A percentile compares a stretch with the other conserved stretches of the same genome.
phyloP scores from a whole-genome alignment of 1,140 invertebrate genomes.

The Popillia japonica region DNA sequence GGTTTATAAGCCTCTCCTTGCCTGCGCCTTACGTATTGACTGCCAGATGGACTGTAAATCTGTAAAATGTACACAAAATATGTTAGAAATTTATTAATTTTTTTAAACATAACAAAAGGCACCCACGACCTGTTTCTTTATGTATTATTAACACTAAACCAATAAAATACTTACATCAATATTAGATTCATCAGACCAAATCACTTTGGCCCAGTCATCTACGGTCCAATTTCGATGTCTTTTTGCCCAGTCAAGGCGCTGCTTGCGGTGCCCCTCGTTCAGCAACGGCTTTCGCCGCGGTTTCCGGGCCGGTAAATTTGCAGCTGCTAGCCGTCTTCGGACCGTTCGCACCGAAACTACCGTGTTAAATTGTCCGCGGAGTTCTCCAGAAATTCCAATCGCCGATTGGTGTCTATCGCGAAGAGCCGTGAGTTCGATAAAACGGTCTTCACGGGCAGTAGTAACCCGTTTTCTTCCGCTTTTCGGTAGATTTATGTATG shows the following conservation, averaged over 20 bases:
- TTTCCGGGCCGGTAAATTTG: conserved; percentile 5
- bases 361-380: neutral
- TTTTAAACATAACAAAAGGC: no score
- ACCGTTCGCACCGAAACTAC: neutral
- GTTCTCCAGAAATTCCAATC: neutral
- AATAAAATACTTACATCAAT: conserved; percentile 7
- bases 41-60: conserved; percentile 1
- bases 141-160: neutral
- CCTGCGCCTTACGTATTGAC: conserved; percentile 2
- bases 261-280: neutral
- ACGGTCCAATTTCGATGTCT: neutral
- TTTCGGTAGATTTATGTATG: conserved; percentile 18
- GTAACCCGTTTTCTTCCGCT: neutral
- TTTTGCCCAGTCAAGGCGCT: neutral
- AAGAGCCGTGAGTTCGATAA: conserved; percentile 8
- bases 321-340: neutral
- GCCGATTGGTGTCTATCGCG: neutral
- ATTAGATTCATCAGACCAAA: neutral
- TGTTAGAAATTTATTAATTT: neutral
- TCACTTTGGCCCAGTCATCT: no score
- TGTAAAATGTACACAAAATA: neutral
- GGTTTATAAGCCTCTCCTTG: neutral
- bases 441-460: conserved; percentile 1
- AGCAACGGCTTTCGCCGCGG: conserved; percentile 2
- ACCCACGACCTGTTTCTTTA: neutral